Conservation (phyloP, 2,113 vertebrate genomes). For the Microtus richardsoni region DNA sequence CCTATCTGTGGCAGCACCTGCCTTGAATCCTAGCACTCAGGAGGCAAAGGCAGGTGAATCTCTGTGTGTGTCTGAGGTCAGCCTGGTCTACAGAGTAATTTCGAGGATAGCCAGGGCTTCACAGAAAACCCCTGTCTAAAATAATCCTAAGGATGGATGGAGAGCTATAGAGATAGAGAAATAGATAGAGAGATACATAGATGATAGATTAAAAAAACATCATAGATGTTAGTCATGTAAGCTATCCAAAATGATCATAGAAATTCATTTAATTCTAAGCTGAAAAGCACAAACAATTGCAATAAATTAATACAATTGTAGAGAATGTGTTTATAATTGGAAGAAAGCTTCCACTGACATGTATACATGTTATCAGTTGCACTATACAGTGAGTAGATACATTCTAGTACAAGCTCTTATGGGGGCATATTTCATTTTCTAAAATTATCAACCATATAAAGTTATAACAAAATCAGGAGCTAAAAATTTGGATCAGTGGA, state of each 20-base stretch:
- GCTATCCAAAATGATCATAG: background rate
- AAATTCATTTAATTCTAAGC: slow-evolving; percentile 7
- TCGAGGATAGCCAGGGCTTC: background rate
- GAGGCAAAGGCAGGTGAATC: background rate
- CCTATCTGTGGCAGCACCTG: background rate
- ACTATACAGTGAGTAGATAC: background rate
- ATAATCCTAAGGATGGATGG: background rate
- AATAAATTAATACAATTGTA: background rate
- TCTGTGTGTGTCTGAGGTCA: background rate
- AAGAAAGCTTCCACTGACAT: background rate
- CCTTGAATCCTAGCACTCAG: background rate
- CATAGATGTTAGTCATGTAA: slow-evolving; percentile 39
- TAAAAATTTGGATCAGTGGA: background rate
- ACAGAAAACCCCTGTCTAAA: background rate
- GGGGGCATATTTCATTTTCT: background rate
- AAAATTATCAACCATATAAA: slow-evolving; percentile 8
- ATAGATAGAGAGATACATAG: too few species aligned
- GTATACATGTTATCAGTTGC: background rate
- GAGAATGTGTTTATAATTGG: background rate
- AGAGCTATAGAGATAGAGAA: too few species aligned
- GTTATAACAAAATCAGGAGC: background rate
- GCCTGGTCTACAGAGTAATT: background rate
- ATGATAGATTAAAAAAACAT: background rate
- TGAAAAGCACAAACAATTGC: background rate
- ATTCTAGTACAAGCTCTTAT: background rate